phyloP scores from a whole-genome alignment of 64 coral and sea anemone species.

The Anthopleura sola region DNA sequence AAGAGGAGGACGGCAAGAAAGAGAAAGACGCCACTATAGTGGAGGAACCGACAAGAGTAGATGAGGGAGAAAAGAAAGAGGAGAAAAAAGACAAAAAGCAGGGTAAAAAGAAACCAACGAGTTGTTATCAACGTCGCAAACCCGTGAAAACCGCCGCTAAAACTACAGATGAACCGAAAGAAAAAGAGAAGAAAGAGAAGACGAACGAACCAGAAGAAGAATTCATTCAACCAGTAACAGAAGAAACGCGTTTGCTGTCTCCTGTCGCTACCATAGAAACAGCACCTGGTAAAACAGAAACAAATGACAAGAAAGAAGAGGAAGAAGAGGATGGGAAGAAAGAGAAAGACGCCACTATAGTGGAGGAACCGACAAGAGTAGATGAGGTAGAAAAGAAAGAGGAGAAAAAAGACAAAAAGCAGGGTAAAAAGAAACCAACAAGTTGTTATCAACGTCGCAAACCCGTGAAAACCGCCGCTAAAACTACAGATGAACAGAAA shows the following conservation, averaged over 20 bases:
- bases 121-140: no score
- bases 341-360: not conserved
- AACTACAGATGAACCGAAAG: no score
- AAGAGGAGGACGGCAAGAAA: slow-evolving; percentile 14
- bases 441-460: no score
- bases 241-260: not conserved
- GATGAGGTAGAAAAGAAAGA: slow-evolving; percentile 19
- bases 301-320: slow-evolving; percentile 22
- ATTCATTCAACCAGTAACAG: slow-evolving; percentile 19
- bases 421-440: slow-evolving; percentile 14
- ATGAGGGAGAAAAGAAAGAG: slow-evolving; percentile 18
- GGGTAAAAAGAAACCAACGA: no score
- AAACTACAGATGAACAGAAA: not conserved
- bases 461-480: no score
- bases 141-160: no score
- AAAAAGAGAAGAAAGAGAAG: not conserved
- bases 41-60: not conserved
- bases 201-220: not conserved
- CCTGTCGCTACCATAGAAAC: no score
- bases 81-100: slow-evolving; percentile 11
- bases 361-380: no score
- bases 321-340: slow-evolving; percentile 20
- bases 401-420: slow-evolving; percentile 13
- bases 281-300: no score
- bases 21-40: not conserved